Evolutionary conservation across 2,113 vertebrate species (phyloP).

Genomic region (Xyrauchen texanus): DNA sequence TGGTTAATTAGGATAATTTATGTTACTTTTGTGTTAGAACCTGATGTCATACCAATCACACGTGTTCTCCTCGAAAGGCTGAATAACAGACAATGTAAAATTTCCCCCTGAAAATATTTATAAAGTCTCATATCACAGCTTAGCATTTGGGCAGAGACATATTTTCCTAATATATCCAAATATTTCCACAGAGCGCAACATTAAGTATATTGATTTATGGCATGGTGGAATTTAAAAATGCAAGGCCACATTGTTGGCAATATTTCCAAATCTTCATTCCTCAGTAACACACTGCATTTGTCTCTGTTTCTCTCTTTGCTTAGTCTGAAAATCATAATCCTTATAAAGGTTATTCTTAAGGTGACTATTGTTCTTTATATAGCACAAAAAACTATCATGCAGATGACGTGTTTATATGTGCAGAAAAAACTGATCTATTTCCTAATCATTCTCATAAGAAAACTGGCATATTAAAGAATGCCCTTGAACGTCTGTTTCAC

Average conservation of each 20-base stretch:
- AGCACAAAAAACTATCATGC: slow-evolving; percentile 22
- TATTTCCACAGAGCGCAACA: slow-evolving; percentile 34
- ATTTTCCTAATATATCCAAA: slow-evolving; percentile 22
- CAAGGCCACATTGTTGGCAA: not conserved
- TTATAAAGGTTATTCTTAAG: slow-evolving; percentile 41
- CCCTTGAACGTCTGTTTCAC: not conserved
- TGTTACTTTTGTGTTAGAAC: slow-evolving; percentile 56
- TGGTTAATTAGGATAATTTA: slow-evolving; percentile 60
- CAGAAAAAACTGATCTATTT: not conserved
- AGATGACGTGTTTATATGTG: slow-evolving; percentile 8
- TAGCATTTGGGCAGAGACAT: slow-evolving; percentile 34
- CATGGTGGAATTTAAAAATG: not conserved
- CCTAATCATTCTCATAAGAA: too few species aligned
- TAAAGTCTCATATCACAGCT: not conserved
- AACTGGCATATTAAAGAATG: too few species aligned
- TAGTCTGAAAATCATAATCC: slow-evolving; percentile 13
- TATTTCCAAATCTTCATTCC: not conserved
- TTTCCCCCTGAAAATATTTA: slow-evolving; percentile 44
- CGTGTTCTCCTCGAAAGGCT: slow-evolving; percentile 10
- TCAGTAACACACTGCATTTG: not conserved
- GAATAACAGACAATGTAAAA: slow-evolving; percentile 46
- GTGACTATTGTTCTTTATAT: slow-evolving; percentile 42
- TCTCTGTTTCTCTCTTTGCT: not conserved
- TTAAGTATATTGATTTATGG: not conserved
- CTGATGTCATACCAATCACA: slow-evolving; percentile 56